Evolutionary conservation across 2,888 invertebrate genomes (phyloP), one percentile per base, ranked within the genome.

Genomic region (Mamestra brassicae): DNA sequence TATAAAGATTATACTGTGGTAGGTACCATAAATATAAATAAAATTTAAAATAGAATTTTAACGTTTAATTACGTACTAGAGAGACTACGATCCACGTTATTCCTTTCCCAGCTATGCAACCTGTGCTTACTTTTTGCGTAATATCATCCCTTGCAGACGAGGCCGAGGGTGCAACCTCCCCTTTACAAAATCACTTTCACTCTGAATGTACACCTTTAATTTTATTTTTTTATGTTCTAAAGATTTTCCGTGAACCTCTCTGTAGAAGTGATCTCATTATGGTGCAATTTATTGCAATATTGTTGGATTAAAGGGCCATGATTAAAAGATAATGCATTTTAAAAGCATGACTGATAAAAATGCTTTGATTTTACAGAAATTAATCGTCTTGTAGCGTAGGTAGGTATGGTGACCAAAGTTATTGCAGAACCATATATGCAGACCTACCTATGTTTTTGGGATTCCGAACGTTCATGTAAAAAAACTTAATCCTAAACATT

Each of bases 151-250:
- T 92, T 89, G 88, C 90, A 90, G 92, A 93, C 90, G 91, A 93
- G 95, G 92, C 92, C 90, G 91, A 93, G 95, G 95, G 95, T 93
- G 94, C 92, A 95, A 91, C 76, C 78, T 89, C 72, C 84, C 84
- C 78, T 89, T 90, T 91, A 88, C 91, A 90, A 94, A 96, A 95
- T 94, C 96, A 94, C 94, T 95, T 95, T 93, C 91, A 87, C 92
- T 91, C 88, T 89, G 90, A 91, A 93, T 93, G 92, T 91, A 93
- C 87, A 93, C 93, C 90, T 93, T 91, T 87, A 85, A 87, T 87
- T 87, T 85, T 67, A 72, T 80, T 82, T 85, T 85, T 79, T 81
- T 81, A 71, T 85, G 72, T 66, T 87, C 69, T 75, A 74, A 60
- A 76, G 71, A 67, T 80, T 85, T 75, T 74, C 52, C 76, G 8